These are phyloP conservation scores for Dipodomys stephensi DNA, from an alignment of 2,113 vertebrate genomes.

Conservation along the genomic window DNA sequence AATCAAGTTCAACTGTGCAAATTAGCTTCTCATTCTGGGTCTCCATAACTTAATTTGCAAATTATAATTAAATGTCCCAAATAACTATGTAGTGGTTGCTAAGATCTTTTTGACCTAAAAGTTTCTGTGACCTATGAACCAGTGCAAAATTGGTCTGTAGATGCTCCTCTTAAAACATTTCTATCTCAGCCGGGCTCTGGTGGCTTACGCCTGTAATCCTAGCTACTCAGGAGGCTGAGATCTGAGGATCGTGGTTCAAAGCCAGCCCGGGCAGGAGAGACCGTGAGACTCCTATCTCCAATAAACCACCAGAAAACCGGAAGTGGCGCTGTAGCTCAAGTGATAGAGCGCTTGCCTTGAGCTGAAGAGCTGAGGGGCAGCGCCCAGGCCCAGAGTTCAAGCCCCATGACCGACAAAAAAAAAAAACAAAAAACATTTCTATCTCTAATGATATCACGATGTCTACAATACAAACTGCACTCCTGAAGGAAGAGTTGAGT, in stretches of 20 bases:
- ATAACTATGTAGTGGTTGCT: conserved; percentile 31
- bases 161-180: neutral
- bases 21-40: conserved; percentile 66
- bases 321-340: too few relatives aligned
- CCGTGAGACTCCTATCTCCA: too few relatives aligned
- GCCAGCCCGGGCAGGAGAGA: too few relatives aligned
- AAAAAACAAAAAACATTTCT: neutral
- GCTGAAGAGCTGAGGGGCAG: too few relatives aligned
- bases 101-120: conserved; percentile 58
- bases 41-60: conserved; percentile 69
- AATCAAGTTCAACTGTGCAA: conserved; percentile 62
- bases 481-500: neutral
- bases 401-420: too few relatives aligned
- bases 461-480: neutral
- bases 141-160: conserved; percentile 50
- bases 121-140: conserved; percentile 55
- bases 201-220: too few relatives aligned
- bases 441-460: neutral
- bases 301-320: too few relatives aligned
- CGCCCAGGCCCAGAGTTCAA: too few relatives aligned
- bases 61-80: conserved; percentile 79
- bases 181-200: too few relatives aligned
- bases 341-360: too few relatives aligned
- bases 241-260: too few relatives aligned
- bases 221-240: too few relatives aligned